Percentiles rank a stretch among this genome's conserved stretches.
phyloP scores from a whole-genome alignment of 2,888 invertebrate species.

The Seira sanloemensis region DNA sequence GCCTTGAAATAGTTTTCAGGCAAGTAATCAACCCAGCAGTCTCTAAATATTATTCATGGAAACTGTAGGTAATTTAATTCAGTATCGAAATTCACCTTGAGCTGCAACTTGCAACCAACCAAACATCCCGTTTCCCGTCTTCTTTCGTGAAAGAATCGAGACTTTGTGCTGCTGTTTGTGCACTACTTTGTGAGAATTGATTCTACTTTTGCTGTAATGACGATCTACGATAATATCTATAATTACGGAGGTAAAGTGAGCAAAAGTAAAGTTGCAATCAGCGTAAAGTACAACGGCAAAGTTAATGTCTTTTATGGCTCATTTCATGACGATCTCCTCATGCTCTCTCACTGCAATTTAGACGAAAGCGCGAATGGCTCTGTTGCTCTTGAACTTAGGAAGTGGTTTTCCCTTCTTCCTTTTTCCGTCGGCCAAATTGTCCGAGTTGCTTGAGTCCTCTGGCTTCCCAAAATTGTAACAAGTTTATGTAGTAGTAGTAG shows the following conservation, averaged over 20 bases:
- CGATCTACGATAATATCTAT: not conserved
- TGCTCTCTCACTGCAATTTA: not conserved
- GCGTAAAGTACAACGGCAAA: not conserved
- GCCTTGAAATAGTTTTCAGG: no score
- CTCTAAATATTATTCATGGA: no score
- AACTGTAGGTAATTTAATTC: no score
- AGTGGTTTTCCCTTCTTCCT: not conserved
- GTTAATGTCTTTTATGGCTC: slow-evolving; percentile 10
- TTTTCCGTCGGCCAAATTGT: not conserved
- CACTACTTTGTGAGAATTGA: no score
- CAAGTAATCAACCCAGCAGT: no score
- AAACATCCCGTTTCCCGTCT: no score
- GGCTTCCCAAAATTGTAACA: not conserved
- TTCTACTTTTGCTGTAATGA: no score
- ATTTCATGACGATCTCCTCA: slow-evolving; percentile 8
- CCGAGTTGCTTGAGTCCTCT: not conserved
- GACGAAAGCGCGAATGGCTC: not conserved
- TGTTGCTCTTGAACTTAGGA: slow-evolving; percentile 6
- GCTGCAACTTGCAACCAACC: no score
- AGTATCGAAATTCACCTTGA: slow-evolving; percentile 12
- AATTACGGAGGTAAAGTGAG: not conserved
- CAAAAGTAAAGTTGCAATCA: slow-evolving; percentile 3
- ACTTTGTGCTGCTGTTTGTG: no score
- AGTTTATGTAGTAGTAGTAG: not conserved
- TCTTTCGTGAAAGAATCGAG: no score